Percentiles rank a stretch among this genome's conserved stretches.
Conservation (phyloP, 1,140 invertebrate species). For the Venustaconcha ellipsiformis region DNA sequence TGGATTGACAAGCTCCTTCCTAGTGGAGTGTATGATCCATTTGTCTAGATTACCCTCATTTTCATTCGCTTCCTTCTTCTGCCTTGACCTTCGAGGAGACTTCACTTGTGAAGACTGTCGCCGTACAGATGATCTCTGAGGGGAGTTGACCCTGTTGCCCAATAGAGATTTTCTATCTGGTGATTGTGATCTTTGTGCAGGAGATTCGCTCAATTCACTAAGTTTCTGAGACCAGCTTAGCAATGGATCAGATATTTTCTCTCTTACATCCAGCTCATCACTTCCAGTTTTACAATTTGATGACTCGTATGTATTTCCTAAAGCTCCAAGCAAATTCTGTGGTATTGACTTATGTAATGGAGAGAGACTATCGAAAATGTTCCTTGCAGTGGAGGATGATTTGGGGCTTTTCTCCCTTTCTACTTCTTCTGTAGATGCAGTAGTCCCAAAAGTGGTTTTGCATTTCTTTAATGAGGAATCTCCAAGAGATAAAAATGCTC, state of each 20-base stretch:
- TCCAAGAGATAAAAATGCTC: no score
- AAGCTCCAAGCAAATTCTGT: slow-evolving; percentile 19
- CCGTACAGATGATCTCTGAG: no score
- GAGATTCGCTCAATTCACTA: slow-evolving; percentile 30
- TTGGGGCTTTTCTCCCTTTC: no score
- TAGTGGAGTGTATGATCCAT: slow-evolving; percentile 43
- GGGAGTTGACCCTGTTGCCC: slow-evolving; percentile 7
- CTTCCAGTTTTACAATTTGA: slow-evolving; percentile 5
- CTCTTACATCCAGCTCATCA: slow-evolving; percentile 2
- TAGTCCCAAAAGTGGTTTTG: no score
- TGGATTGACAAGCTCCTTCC: slow-evolving; percentile 1
- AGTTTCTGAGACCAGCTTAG: slow-evolving; percentile 34
- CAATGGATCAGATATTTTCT: slow-evolving; percentile 24
- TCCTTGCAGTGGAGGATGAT: no score
- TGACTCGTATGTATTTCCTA: background rate
- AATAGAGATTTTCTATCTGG: slow-evolving; percentile 30
- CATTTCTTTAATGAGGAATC: no score
- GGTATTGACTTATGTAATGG: slow-evolving; percentile 3
- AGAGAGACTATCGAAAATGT: no score
- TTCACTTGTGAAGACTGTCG: no score
- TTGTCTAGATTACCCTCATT: slow-evolving; percentile 36
- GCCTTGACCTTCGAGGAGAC: slow-evolving; percentile 4
- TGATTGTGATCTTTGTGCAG: slow-evolving; percentile 1
- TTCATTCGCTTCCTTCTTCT: slow-evolving; percentile 13
- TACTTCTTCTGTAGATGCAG: no score